phyloP scores from a whole-genome alignment of 2,797 vertebrate genomes.

The Ammospiza maritima region DNA sequence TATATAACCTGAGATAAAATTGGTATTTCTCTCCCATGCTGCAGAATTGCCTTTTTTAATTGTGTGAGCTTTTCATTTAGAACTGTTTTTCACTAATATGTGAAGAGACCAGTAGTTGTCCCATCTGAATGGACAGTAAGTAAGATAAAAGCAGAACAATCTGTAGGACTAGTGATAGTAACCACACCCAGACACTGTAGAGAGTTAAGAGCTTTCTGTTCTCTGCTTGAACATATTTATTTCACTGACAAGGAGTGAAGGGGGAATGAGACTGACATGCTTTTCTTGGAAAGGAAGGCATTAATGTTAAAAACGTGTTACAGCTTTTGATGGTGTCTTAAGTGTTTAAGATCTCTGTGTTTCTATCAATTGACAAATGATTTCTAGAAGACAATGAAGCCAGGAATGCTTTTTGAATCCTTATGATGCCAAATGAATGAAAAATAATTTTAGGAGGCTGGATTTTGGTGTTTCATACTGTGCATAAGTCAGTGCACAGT shows the following conservation, averaged over 20 bases:
- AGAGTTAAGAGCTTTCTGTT: constrained; percentile 41
- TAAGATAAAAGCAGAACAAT: constrained; percentile 16
- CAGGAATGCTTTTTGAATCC: neutral
- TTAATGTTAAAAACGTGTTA: neutral
- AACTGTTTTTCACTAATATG: neutral
- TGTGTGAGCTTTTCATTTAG: neutral
- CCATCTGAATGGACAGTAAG: neutral
- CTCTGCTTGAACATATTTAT: neutral
- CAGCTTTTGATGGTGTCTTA: neutral
- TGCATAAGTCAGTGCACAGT: neutral
- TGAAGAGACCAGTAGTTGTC: neutral
- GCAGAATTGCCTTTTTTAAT: neutral
- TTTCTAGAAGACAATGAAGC: neutral
- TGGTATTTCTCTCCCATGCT: neutral
- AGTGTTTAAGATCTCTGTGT: neutral
- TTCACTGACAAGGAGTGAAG: constrained; percentile 32
- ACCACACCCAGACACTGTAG: constrained; percentile 21
- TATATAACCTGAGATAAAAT: neutral
- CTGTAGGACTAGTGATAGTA: constrained; percentile 38
- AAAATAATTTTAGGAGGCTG: neutral
- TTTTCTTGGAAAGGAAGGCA: neutral
- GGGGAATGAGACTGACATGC: neutral
- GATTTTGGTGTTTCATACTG: neutral
- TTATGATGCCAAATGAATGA: neutral
- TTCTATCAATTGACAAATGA: neutral